A percentile compares a stretch with the other conserved stretches of the same genome.
These are phyloP conservation scores for Phacellophora camtschatica DNA, from an alignment of 30 jellyfish, hydroid and myxozoan species.

Conservation along the genomic window DNA sequence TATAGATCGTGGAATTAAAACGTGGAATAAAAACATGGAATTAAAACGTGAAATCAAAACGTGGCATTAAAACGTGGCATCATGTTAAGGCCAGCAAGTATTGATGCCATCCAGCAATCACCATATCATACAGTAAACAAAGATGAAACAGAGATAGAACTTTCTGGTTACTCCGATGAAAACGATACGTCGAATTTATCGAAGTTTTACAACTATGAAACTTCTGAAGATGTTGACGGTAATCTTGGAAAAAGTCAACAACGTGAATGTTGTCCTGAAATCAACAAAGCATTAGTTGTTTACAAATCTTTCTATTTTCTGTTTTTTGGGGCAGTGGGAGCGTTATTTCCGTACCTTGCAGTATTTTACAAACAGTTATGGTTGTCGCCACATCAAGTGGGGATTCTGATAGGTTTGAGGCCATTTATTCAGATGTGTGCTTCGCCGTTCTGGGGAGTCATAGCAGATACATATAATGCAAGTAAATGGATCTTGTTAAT, in stretches of 20 bases:
- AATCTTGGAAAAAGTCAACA: not conserved
- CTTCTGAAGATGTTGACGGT: conserved; percentile 54
- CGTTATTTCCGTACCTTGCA: conserved; percentile 92
- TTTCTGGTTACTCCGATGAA: conserved; percentile 17
- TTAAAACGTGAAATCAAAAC: not conserved
- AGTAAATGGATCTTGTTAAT: conserved; percentile 71
- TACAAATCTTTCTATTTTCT: conserved; percentile 82
- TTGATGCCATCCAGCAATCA: not conserved
- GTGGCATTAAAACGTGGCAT: not conserved
- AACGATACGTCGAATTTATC: conserved; percentile 31
- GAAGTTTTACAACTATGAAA: conserved; percentile 44
- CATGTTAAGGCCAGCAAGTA: conserved; percentile 16
- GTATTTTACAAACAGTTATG: conserved; percentile 93
- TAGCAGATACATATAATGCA: conserved; percentile 94
- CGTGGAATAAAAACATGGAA: not conserved
- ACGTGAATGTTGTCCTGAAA: conserved; percentile 57
- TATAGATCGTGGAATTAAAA: no score
- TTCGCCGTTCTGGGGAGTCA: conserved; percentile 96
- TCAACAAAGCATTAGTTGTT: conserved; percentile 51
- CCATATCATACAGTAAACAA: not conserved
- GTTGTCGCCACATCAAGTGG: conserved; percentile 97
- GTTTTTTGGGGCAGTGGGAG: conserved; percentile 97
- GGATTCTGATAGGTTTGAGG: conserved; percentile 90
- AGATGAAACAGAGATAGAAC: conserved; percentile 1
- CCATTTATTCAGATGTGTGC: conserved; percentile 98